Evolutionary conservation across 2,797 vertebrate genomes (phyloP), one percentile per base, ranked within the genome.

Genomic region (Peromyscus aztecus): DNA sequence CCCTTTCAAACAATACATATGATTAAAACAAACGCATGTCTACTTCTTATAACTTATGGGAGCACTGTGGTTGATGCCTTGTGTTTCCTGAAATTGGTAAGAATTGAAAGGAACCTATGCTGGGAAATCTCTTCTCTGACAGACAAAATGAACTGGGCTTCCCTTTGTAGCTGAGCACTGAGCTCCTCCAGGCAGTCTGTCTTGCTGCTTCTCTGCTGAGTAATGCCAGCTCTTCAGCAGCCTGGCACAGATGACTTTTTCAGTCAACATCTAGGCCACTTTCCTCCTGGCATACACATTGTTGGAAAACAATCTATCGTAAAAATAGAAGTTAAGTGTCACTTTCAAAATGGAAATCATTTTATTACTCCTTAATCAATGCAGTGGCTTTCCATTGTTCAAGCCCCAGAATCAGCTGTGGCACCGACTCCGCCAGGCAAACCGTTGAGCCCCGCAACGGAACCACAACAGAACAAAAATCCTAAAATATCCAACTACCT

Each of bases 291-390:
- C 11, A n/a, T 46, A 63, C 87, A 78, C 1, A 40, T 49, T 93
- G 7, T 14, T 87, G 43, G 49, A 78, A 90, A 90, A 27, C 2
- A 73, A 19, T 65, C 13, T 43, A 40, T 31, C 10, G 0, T 94
- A 34, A 89, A 85, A 17, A 55, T 49, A 52, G 69, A 89, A 95
- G 85, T 5, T 78, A 27, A n/a, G 40, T 94, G 21, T 86, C 40
- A 1, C 13, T 69, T 81, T 94, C 34, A 40, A 88, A 93, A 77
- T 31, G 8, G 29, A 89, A 94, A 65, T 61, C 57, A 65, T 19
- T 91, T 77, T 11, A 63, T 80, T 27, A 83, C n/a, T 90, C 82
- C n/a, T 93, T 65, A 91, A 14, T 81, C 43, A 91, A 71, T 59
- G 37, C 37, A 91, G 40, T 29, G 67, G 49, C 52, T 91, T 87